These are phyloP conservation scores for Rousettus madagascariensis DNA, from an alignment of 2,797 vertebrate genomes.

Conservation along the genomic window DNA sequence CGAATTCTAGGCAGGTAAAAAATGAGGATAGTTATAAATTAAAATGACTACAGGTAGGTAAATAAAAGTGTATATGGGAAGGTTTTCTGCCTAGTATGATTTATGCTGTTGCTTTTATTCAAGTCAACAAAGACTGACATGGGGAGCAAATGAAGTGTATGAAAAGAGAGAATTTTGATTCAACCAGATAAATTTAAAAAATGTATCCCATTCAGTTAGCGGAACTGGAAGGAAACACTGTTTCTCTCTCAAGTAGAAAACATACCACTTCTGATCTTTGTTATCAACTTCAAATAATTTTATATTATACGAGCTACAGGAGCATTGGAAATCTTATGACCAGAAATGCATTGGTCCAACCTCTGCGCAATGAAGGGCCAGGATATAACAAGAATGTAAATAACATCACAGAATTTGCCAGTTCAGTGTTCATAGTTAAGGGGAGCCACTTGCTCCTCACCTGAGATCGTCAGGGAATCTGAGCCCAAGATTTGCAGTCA, in stretches of 20 bases:
- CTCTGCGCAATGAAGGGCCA: no score
- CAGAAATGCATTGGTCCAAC: background rate
- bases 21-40: background rate
- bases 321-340: background rate
- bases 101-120: background rate
- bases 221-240: background rate
- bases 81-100: background rate
- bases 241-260: background rate
- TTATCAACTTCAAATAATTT: background rate
- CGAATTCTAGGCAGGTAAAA: background rate
- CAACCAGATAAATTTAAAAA: background rate
- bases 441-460: background rate
- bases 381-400: background rate
- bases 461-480: background rate
- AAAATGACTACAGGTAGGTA: background rate
- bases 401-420: background rate
- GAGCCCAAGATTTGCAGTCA: no score
- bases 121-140: background rate
- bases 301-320: background rate
- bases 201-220: background rate
- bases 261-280: background rate
- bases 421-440: background rate
- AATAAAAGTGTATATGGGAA: background rate
- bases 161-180: conserved; percentile 1
- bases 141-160: background rate